These are phyloP conservation scores for Cryptophagus acutangulus DNA, from an alignment of 2,888 invertebrate species.

Conservation along the genomic window DNA sequence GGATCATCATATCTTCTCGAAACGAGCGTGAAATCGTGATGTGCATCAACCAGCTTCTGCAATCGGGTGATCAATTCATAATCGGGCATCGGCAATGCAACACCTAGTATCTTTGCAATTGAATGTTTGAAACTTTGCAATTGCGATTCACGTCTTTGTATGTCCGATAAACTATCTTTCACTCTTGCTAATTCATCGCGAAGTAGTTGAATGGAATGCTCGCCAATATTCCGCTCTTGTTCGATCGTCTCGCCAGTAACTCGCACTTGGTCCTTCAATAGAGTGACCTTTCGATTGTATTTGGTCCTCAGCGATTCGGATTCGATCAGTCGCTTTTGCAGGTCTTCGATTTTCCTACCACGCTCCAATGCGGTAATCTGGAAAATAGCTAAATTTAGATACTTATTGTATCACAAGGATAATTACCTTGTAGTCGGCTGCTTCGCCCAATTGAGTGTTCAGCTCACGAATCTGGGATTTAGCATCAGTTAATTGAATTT, in stretches of 20 bases:
- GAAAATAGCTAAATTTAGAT: constrained; percentile 18
- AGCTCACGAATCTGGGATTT: constrained; percentile 76
- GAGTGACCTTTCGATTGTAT: constrained; percentile 65
- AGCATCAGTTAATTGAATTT: constrained; percentile 75
- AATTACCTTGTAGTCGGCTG: constrained; percentile 77
- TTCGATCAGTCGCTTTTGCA: constrained; percentile 75
- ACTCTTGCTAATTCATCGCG: constrained; percentile 71
- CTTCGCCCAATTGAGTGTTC: constrained; percentile 78
- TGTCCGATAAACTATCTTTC: constrained; percentile 69
- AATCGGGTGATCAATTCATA: constrained; percentile 61
- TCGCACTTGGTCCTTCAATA: constrained; percentile 69
- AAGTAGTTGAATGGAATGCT: constrained; percentile 65
- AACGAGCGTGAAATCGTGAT: constrained; percentile 80
- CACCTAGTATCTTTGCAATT: constrained; percentile 54
- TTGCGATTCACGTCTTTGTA: constrained; percentile 71
- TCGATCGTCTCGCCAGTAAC: constrained; percentile 63
- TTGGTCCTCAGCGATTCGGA: constrained; percentile 72
- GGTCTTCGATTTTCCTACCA: constrained; percentile 76
- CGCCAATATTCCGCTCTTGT: constrained; percentile 64
- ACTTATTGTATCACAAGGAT: background rate
- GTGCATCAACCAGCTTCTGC: constrained; percentile 79
- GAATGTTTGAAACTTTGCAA: constrained; percentile 67
- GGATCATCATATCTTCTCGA: constrained; percentile 69
- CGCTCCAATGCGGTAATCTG: constrained; percentile 80
- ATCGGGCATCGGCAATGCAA: constrained; percentile 52